Percentiles rank a stretch among this genome's conserved stretches.
Conservation (phyloP, 2,113 vertebrate genomes). For the Thunnus thynnus region DNA sequence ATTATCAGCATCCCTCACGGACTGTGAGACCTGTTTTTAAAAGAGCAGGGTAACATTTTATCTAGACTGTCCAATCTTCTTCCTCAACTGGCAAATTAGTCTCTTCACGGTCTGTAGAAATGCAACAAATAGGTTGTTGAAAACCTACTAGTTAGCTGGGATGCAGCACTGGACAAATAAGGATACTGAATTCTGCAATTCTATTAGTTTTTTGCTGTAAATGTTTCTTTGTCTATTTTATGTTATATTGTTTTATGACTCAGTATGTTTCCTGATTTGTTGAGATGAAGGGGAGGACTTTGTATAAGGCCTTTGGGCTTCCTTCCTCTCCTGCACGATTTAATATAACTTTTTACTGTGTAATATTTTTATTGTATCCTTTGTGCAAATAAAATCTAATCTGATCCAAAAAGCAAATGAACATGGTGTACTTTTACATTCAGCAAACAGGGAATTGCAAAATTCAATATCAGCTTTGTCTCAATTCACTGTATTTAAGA, state of each 20-base stretch:
- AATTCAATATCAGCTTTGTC: background rate
- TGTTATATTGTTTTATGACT: too few relatives aligned
- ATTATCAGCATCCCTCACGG: background rate
- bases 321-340: too few relatives aligned
- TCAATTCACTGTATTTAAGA: too few relatives aligned
- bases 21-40: background rate
- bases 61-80: background rate
- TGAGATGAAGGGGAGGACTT: too few relatives aligned
- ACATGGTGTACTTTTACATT: background rate
- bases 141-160: background rate
- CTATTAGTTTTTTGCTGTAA: too few relatives aligned
- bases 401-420: background rate
- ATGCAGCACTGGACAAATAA: background rate
- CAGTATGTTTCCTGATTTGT: too few relatives aligned
- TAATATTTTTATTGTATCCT: too few relatives aligned
- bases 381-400: too few relatives aligned
- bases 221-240: too few relatives aligned
- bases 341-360: too few relatives aligned
- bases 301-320: too few relatives aligned
- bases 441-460: background rate
- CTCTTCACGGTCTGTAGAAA: background rate
- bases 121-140: background rate
- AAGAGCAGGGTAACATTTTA: background rate
- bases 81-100: background rate
- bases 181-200: background rate